These are phyloP conservation scores for Magallana nippona DNA, from an alignment of 2,888 invertebrate species.

Conservation along the genomic window DNA sequence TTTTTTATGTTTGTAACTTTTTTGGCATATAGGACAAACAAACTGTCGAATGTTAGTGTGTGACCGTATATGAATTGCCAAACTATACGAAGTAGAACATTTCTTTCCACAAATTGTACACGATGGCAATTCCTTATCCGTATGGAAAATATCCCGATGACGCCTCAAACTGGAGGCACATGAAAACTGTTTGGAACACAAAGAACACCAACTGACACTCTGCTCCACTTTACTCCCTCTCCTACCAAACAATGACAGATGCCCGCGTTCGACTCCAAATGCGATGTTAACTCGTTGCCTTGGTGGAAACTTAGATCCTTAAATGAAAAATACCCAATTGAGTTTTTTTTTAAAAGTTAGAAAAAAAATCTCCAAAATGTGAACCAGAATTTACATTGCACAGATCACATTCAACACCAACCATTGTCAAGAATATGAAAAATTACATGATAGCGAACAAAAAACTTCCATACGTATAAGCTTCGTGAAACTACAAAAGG, in stretches of 20 bases:
- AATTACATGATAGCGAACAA: too few relatives aligned
- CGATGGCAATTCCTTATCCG: constrained; percentile 13
- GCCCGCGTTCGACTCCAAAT: neutral
- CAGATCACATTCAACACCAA: too few relatives aligned
- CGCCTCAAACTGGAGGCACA: constrained; percentile 1
- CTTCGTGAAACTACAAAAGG: too few relatives aligned
- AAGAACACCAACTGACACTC: neutral
- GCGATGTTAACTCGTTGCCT: neutral
- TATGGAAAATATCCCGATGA: constrained; percentile 24
- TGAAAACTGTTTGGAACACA: constrained; percentile 16
- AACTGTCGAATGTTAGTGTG: constrained; percentile 40
- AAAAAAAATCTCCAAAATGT: neutral
- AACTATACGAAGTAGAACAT: neutral
- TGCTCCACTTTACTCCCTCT: neutral
- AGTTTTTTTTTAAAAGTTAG: neutral
- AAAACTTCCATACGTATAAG: too few relatives aligned
- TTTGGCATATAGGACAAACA: constrained; percentile 35
- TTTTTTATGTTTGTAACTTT: constrained; percentile 34
- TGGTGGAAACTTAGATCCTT: constrained; percentile 12
- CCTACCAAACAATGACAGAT: neutral
- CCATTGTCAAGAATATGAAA: too few relatives aligned
- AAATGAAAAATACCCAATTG: neutral
- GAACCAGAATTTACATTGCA: too few relatives aligned
- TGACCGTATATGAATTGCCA: constrained; percentile 31
- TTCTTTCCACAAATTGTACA: constrained; percentile 41